phyloP scores from a whole-genome alignment of 2,113 vertebrate genomes.

The Ophthalmotilapia sp. region DNA sequence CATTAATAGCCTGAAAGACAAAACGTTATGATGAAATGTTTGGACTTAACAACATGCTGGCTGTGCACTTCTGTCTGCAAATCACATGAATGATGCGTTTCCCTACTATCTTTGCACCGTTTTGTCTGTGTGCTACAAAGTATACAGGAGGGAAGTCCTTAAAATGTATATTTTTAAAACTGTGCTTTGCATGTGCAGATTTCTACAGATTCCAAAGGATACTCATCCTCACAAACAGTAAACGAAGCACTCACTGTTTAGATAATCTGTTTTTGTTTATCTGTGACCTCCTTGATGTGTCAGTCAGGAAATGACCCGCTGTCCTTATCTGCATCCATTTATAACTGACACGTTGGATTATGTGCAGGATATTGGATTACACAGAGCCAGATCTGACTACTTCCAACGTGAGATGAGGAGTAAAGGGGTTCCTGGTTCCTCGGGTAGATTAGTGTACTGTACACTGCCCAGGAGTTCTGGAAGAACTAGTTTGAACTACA shows the following conservation, averaged over 20 bases:
- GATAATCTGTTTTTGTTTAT: background rate
- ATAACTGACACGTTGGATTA: constrained; percentile 48
- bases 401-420: background rate
- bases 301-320: background rate
- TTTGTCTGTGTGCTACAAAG: background rate
- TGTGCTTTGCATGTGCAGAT: background rate
- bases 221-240: background rate
- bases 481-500: constrained; percentile 4
- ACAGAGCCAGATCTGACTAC: background rate
- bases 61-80: background rate
- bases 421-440: background rate
- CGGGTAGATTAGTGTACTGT: background rate
- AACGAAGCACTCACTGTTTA: background rate
- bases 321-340: constrained; percentile 41
- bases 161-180: background rate
- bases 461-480: background rate
- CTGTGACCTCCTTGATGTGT: background rate
- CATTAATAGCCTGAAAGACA: background rate
- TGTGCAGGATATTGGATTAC: constrained; percentile 27
- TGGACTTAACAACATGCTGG: background rate
- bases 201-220: background rate
- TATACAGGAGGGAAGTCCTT: background rate
- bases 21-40: background rate
- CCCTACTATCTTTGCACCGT: background rate
- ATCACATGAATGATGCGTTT: background rate